Base-by-base conservation (phyloP, 2,797 vertebrate species). In the Clarias pachynema region DNA sequence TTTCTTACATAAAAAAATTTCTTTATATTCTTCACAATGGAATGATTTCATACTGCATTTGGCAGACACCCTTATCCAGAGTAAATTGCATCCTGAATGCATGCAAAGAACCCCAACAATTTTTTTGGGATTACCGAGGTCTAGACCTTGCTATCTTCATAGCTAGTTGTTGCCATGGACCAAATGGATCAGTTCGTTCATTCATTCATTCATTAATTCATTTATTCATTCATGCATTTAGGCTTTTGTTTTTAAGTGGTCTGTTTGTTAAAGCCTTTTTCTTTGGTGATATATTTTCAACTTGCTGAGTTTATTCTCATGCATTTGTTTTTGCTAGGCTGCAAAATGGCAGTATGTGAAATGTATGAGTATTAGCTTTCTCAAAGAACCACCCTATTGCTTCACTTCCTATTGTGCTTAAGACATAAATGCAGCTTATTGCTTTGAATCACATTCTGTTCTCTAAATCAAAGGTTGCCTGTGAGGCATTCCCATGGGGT, bases 321-420 rank as follows among this genome's bases (percentile, higher is more conserved):
- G 14, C 14, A 59, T 49, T 20, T 6, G 2, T 40, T 79, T 49
- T 63, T 62, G 14, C 57, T 79, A 16, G 15, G n/a, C 24, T 37
- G 56, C 74, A 78, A 34, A 78, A 79, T 40, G 37, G 12, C 77
- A 79, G 77, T 26, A 63, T 24, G n/a, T 26, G 57, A 63, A 16
- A n/a, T 31, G 26, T 3, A 44, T 44, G 59, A 63, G 34, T 5
- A n/a, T 26, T 63, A 44, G 44, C 34, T 26, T 63, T 63, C 59
- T 18, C 34, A 79, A 79, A 79, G 24, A 29, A 49, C 60, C 78
- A 63, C n/a, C 37, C 60, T 63, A 49, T 79, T 79, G 15, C 78
- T 79, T 79, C 60, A 80, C 40, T 80, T 80, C 78, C 78, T 53
- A 20, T 24, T 18, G 7, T n/a, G 40, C 16, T 80, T 49, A 49